Conservation (phyloP, 2,113 vertebrate species). For the Cyrtonyx montezumae region DNA sequence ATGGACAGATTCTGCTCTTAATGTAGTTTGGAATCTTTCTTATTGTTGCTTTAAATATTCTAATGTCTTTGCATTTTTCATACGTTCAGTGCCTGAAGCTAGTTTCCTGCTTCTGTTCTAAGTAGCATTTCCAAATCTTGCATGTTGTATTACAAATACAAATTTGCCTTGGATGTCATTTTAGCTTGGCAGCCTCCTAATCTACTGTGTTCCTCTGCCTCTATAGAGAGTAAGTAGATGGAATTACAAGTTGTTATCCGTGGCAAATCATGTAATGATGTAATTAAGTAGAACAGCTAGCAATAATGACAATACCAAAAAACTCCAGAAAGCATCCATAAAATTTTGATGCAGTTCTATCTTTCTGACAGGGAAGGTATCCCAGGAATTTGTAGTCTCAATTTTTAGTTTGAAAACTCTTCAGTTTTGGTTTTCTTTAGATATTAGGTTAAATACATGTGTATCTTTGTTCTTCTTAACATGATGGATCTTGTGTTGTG, state of each 20-base stretch:
- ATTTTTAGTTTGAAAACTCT: background rate
- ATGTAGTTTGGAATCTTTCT: background rate
- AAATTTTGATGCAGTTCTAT: background rate
- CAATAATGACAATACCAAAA: background rate
- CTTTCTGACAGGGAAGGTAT: background rate
- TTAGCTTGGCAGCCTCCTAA: slow-evolving; percentile 60
- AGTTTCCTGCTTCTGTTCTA: slow-evolving; percentile 47
- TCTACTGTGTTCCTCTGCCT: slow-evolving; percentile 36
- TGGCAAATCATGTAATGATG: slow-evolving; percentile 61
- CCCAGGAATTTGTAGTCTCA: background rate
- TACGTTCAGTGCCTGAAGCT: slow-evolving; percentile 28
- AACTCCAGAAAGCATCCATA: background rate
- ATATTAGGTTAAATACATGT: background rate
- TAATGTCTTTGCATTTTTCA: background rate
- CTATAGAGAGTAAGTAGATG: slow-evolving; percentile 56
- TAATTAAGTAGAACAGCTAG: slow-evolving; percentile 45
- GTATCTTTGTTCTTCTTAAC: background rate
- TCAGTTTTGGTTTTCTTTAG: background rate
- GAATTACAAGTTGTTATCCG: slow-evolving; percentile 59
- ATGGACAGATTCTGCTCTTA: background rate
- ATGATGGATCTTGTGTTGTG: background rate
- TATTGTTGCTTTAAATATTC: slow-evolving; percentile 11
- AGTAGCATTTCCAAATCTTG: slow-evolving; percentile 49
- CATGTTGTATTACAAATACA: slow-evolving; percentile 35
- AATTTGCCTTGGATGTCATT: slow-evolving; percentile 48